Conservation (phyloP, 2,113 vertebrate genomes). For the Bostrychus sinensis region DNA sequence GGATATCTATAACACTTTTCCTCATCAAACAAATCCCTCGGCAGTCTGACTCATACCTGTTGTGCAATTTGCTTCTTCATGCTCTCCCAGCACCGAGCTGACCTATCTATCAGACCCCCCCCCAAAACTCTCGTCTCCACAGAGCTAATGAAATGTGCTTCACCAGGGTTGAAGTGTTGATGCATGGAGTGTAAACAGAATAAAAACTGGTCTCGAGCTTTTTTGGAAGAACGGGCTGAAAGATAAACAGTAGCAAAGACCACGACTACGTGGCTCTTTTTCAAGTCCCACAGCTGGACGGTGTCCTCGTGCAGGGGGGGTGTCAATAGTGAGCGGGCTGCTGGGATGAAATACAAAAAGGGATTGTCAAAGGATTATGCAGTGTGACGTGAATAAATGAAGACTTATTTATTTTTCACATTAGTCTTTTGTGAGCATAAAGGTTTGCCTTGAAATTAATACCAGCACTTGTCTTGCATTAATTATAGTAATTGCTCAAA, state of each 20-base stretch:
- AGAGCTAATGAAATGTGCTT: slow-evolving; percentile 33
- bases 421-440: background rate
- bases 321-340: slow-evolving; percentile 10
- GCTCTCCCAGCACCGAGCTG: background rate
- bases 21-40: background rate
- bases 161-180: slow-evolving; percentile 12
- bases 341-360: background rate
- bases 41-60: slow-evolving; percentile 12
- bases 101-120: background rate
- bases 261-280: background rate
- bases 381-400: background rate
- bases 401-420: background rate
- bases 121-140: slow-evolving; percentile 13
- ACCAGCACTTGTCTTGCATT: no score
- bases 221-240: slow-evolving; percentile 4
- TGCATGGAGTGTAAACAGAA: slow-evolving; percentile 39
- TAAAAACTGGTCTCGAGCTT: slow-evolving; percentile 17
- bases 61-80: slow-evolving; percentile 21
- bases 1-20: slow-evolving; percentile 1
- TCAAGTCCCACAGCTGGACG: slow-evolving; percentile 23
- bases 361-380: background rate
- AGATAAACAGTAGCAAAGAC: background rate
- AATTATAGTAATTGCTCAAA: no score
- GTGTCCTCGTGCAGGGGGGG: background rate
- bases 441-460: background rate